Evolutionary conservation across 2,888 invertebrate species (phyloP), one percentile per base, ranked within the genome.

Genomic region (Tholera decimalis): DNA sequence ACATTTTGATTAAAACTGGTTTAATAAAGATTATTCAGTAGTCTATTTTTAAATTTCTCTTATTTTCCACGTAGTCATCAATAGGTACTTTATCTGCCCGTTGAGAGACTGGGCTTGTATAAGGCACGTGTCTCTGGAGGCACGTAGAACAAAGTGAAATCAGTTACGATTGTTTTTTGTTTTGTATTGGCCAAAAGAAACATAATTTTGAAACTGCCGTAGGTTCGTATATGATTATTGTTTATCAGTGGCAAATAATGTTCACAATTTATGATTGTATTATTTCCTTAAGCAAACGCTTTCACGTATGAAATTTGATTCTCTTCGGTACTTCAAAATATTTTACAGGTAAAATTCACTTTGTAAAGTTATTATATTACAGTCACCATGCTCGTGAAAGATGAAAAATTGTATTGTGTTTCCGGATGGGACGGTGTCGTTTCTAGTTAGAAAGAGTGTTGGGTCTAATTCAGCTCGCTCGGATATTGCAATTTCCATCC

Each of bases 401-500:
- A 67, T 73, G 58, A 69, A 76, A 69, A 44, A 63, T 65, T 62
- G 65, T 69, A 63, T 71, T 61, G 78, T 77, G 54, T 44, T 54
- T 78, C 39, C 54, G 20, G 60, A 50, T 53, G 54, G 62, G 55
- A 55, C 60, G 56, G 62, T 79, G 80, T 51, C 85, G 53, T 75
- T 80, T 91, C 89, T 77, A 91, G 89, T 65, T 59, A 68, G 47
- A 50, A 54, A 53, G 65, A 70, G 67, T 77, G 74, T 78, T 63
- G 76, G 65, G 78, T 78, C 83, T 90, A 89, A 90, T 90, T 89
- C 86, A 75, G 82, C 82, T 83, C 72, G 83, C 83, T 87, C 87
- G 91, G 91, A 92, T 93, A 93, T 93, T 93, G 92, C 93, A 92
- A 93, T 93, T 93, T 91, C 91, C 91, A 89, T 85, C 86, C 84